Conservation (phyloP, 2,113 vertebrate species). For the Limanda limanda region DNA sequence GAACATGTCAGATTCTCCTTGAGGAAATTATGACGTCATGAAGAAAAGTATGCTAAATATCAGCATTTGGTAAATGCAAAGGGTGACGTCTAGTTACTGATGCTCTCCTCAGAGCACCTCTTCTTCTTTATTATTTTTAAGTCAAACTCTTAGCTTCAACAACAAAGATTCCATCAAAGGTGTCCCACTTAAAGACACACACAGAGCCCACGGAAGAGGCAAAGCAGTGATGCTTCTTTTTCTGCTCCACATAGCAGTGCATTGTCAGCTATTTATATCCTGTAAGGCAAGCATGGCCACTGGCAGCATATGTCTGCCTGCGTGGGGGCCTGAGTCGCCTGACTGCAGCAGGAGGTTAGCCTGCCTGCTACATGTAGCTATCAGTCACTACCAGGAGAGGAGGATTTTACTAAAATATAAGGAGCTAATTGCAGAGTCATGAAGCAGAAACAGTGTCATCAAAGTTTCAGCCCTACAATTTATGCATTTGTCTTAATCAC, state of each 20-base stretch:
- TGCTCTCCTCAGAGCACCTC: constrained; percentile 1
- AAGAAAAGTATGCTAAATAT: neutral
- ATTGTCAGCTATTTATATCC: constrained; percentile 83
- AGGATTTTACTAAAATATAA: neutral
- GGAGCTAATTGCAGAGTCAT: neutral
- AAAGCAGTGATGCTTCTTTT: constrained; percentile 60
- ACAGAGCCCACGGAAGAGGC: constrained; percentile 44
- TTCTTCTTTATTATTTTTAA: constrained; percentile 19
- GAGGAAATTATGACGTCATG: neutral
- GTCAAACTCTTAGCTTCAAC: constrained; percentile 38
- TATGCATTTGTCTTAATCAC: neutral
- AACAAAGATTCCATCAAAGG: constrained; percentile 57
- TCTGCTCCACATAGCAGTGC: constrained; percentile 79
- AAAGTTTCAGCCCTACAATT: neutral
- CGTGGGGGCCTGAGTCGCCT: constrained; percentile 49
- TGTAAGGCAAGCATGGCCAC: constrained; percentile 69
- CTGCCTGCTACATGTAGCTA: constrained; percentile 34
- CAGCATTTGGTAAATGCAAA: neutral
- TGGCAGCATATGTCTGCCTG: constrained; percentile 75
- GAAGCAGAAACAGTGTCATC: neutral
- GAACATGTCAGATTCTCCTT: neutral
- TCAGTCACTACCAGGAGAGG: constrained; percentile 11
- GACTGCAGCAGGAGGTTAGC: constrained; percentile 41
- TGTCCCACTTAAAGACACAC: constrained; percentile 70
- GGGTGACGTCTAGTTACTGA: neutral